Evolutionary conservation across 2,797 vertebrate genomes (phyloP).

Genomic region (Protosalanx chinensis): DNA sequence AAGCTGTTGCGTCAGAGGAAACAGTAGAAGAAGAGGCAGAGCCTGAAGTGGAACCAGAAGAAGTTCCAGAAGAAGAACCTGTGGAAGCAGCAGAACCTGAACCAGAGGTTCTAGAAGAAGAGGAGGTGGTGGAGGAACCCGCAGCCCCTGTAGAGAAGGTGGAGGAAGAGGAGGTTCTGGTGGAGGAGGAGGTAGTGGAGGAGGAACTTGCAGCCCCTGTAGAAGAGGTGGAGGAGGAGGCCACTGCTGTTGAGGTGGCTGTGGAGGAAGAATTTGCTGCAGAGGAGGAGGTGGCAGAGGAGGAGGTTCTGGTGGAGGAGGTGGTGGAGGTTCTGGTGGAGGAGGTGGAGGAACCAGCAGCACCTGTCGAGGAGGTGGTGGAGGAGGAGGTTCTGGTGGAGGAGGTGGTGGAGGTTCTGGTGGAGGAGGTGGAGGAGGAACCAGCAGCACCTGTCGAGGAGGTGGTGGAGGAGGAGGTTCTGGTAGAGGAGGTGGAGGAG

Average conservation of each 20-base stretch:
- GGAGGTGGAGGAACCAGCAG: too few species aligned
- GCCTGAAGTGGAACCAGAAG: not conserved
- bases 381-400: too few species aligned
- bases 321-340: too few species aligned
- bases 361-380: too few species aligned
- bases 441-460: not conserved
- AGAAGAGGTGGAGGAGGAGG: conserved; percentile 15
- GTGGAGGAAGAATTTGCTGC: conserved; percentile 1
- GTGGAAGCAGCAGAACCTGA: not conserved
- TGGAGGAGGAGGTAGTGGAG: conserved; percentile 11
- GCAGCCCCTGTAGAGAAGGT: conserved; percentile 23
- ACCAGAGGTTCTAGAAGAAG: not conserved
- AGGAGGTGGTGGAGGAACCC: not conserved
- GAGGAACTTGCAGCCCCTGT: conserved; percentile 8
- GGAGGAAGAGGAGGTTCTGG: conserved; percentile 24
- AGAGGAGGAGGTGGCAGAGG: not conserved
- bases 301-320: too few species aligned
- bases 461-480: not conserved
- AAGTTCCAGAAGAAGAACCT: not conserved
- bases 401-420: too few species aligned
- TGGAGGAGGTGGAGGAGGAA: too few species aligned
- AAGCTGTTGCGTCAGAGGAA: conserved; percentile 18
- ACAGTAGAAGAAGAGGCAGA: conserved; percentile 14
- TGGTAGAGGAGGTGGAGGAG: too few species aligned
- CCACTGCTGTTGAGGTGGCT: not conserved